A percentile compares a stretch with the other conserved stretches of the same genome.
These are phyloP conservation scores for Caerostris darwini DNA, from an alignment of 1,140 invertebrate genomes.

Conservation along the genomic window DNA sequence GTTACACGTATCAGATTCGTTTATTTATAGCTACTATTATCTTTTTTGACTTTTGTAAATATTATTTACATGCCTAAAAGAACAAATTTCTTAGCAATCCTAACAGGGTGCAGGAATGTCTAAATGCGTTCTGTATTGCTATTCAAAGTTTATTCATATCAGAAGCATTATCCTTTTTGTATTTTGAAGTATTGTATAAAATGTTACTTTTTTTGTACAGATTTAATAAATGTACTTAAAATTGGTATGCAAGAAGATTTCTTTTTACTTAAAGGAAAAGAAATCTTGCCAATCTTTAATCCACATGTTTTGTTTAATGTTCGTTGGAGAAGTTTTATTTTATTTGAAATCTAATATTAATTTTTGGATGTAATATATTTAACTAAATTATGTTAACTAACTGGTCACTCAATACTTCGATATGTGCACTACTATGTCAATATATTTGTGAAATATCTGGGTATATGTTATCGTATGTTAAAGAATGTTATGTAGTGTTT, in stretches of 20 bases:
- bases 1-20: background rate
- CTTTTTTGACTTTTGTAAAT: slow-evolving; percentile 21
- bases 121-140: background rate
- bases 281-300: no score
- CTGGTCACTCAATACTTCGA: no score
- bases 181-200: background rate
- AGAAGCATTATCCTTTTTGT: background rate
- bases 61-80: slow-evolving; percentile 51
- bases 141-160: slow-evolving; percentile 3
- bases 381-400: no score
- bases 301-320: background rate
- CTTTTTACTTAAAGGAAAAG: background rate
- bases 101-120: background rate
- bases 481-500: no score
- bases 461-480: no score
- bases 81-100: slow-evolving; percentile 36
- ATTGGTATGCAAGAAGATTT: background rate
- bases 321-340: background rate
- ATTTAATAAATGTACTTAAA: background rate
- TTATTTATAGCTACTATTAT: background rate
- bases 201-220: slow-evolving; percentile 15
- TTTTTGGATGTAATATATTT: no score
- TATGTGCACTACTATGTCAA: no score
- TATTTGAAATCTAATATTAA: background rate
- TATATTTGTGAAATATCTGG: no score